Evolutionary conservation across 2,113 vertebrate species (phyloP), one percentile per base, ranked within the genome.

Genomic region (Hiodon tergisus): DNA sequence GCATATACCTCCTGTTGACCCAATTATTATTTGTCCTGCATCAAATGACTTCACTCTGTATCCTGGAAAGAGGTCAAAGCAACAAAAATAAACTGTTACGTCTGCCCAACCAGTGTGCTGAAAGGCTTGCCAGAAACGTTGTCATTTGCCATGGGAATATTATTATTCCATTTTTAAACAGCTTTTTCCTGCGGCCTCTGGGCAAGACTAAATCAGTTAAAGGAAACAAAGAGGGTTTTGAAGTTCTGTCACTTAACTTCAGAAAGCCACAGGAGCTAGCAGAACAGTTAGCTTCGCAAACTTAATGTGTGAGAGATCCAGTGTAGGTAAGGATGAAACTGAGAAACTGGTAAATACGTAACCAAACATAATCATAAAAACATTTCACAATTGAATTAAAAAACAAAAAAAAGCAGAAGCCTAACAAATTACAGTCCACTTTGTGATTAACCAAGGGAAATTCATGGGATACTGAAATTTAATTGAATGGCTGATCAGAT

Each of bases 31-130:
- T 62, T 63, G 79, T n/a, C 62, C 4, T 74, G 55, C 79, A 77
- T 81, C 83, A 77, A 77, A 80, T 55, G 81, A 83, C 82, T 87
- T 78, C 81, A 85, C 86, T 86, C 81, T 83, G 81, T 2, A 52
- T 80, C 80, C 77, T 77, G 60, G 78, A 85, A 88, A 78, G 79
- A 85, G 84, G 87, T 86, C 83, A 82, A 77, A 62, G 75, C 78
- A 83, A 71, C 69, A 76, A 74, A 83, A 77, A 78, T 77, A 58
- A 50, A 13, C 69, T 47, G 67, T 67, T 73, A 79, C 73, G 74
- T 31, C 58, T n/a, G 57, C 13, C 58, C 51, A 7, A 51, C 71
- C 59, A 46, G 58, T n/a, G 46, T 11, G 47, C 47, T 47, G 10
- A 14, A 57, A n/a, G 57, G 31, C 7, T 60, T 8, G 4, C 14